Base-by-base conservation (phyloP, 2,797 vertebrate genomes). In the Glossophaga mutica region DNA sequence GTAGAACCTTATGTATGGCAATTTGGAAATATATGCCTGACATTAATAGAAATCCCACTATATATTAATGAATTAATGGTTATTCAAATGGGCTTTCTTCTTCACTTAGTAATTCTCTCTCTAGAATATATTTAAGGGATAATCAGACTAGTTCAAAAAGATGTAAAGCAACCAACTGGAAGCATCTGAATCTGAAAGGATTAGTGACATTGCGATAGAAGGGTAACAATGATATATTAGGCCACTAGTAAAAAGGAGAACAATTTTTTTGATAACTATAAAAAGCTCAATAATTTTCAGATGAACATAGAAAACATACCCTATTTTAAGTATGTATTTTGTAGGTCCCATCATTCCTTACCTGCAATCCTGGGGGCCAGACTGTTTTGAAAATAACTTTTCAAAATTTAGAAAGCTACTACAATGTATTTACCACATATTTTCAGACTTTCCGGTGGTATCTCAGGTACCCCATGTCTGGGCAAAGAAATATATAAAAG, bases 401-500 rank as follows among this genome's bases (percentile, higher is more conserved):
- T 62, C 42, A 84, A n/a, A 65, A 48, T 94, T 95, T 65, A 57
- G 39, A 97, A 92, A 90, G 6, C 16, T 59, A 95, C 95, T 78
- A 46, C 0, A 94, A 79, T 73, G 70, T 39, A 81, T 55, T 85
- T 19, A 62, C 21, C 50, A 94, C 19, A 8, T 77, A 86, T 91
- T 77, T 94, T 85, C 32, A 12, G 90, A 96, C 81, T 88, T n/a
- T 21, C 34, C 18, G 62, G n/a, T 91, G 78, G 39, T 22, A 65
- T 86, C 26, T 84, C 37, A 85, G 57, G n/a, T 50, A 39, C 9
- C 50, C 2, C 62, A 83, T 65, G 32, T 93, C 50, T 82, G 24
- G 87, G 5, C 57, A 84, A 87, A 70, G 19, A 39, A 92, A 91
- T 22, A 91, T 18, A 77, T 29, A 87, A 94, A 87, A 71, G 59